phyloP scores from a whole-genome alignment of 2,113 vertebrate species.

The Aepyceros melampus region DNA sequence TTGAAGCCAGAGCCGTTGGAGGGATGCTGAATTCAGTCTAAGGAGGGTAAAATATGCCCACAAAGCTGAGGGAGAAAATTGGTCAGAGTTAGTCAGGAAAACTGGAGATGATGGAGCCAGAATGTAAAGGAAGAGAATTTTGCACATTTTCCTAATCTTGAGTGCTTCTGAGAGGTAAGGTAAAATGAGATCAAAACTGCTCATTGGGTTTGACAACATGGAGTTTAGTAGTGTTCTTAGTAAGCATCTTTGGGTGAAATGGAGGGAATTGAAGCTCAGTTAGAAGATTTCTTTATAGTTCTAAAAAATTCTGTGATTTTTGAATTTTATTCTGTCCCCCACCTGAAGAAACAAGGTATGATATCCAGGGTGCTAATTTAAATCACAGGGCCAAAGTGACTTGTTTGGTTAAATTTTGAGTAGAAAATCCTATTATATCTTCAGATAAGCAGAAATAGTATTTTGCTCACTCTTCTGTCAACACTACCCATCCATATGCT shows the following conservation, averaged over 20 bases:
- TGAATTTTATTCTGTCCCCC: background rate
- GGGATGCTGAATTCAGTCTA: background rate
- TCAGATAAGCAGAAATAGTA: background rate
- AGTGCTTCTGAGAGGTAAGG: background rate
- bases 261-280: background rate
- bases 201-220: background rate
- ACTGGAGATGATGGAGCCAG: too few relatives aligned
- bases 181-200: background rate
- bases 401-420: background rate
- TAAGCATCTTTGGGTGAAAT: background rate
- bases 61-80: background rate
- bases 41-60: background rate
- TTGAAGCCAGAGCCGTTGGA: too few relatives aligned
- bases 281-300: background rate
- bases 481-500: fast-evolving
- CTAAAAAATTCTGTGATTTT: background rate
- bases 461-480: background rate
- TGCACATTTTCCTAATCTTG: background rate
- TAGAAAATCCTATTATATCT: background rate
- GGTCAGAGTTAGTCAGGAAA: background rate
- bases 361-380: background rate
- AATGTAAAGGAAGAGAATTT: background rate
- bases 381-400: background rate
- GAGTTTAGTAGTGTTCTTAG: too few relatives aligned
- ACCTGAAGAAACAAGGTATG: background rate